Percentiles rank a stretch among this genome's conserved stretches.
phyloP scores from a whole-genome alignment of 2,113 vertebrate genomes.

The Epinephelus lanceolatus region DNA sequence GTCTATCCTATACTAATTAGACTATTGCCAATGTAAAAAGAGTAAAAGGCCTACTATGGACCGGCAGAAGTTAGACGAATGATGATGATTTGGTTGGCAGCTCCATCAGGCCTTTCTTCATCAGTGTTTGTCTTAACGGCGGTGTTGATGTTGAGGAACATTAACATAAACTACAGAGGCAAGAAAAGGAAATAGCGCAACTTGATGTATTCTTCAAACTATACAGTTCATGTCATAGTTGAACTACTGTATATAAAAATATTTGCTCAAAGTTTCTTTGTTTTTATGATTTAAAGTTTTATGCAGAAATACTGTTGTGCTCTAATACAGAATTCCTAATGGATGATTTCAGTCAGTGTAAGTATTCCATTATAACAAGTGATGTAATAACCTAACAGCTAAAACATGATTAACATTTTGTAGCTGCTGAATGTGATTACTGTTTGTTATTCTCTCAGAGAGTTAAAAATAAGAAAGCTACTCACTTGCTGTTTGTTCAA shows the following conservation, averaged over 20 bases:
- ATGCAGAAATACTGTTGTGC: neutral
- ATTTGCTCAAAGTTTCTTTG: too few species aligned
- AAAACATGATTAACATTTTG: neutral
- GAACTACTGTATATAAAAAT: too few species aligned
- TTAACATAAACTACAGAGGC: slow-evolving; percentile 25
- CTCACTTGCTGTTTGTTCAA: slow-evolving; percentile 12
- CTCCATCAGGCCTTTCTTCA: slow-evolving; percentile 1
- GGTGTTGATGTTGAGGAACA: rapidly evolving
- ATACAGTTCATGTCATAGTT: too few species aligned
- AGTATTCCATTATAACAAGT: neutral
- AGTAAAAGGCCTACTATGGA: too few species aligned
- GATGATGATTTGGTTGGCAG: neutral
- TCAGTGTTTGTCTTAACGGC: neutral
- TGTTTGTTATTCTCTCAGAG: neutral
- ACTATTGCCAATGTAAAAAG: neutral
- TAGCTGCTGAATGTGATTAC: neutral
- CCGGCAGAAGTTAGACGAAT: neutral
- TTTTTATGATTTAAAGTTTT: too few species aligned
- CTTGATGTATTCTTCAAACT: neutral
- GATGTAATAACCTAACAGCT: neutral
- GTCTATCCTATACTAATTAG: neutral
- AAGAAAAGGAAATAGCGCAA: neutral
- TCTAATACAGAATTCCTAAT: neutral
- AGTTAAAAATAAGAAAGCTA: neutral
- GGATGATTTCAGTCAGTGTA: neutral